Percentiles rank a stretch among this genome's conserved stretches.
Conservation (phyloP, 2,888 invertebrate genomes). For the Horisme vitalbata region DNA sequence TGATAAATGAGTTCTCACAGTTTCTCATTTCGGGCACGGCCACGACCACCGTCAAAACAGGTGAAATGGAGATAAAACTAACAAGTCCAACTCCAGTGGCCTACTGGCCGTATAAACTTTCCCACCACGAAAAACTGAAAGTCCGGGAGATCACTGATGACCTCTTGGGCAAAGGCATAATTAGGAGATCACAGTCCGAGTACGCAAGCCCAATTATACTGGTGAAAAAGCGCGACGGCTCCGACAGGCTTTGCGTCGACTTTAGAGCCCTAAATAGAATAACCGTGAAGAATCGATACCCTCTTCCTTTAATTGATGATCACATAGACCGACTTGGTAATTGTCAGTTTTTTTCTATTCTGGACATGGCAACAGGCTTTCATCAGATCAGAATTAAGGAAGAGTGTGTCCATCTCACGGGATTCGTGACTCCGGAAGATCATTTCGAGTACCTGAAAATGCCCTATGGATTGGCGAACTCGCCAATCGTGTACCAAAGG, state of each 20-base stretch:
- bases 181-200: conserved; percentile 25
- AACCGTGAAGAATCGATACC: conserved; percentile 34
- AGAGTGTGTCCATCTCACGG: conserved; percentile 23
- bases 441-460: conserved; percentile 13
- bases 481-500: conserved; percentile 24
- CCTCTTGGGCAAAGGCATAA: conserved; percentile 30
- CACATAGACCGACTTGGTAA: conserved; percentile 30
- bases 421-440: conserved; percentile 14
- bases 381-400: conserved; percentile 28
- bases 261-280: conserved; percentile 29
- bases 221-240: conserved; percentile 30
- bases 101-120: conserved; percentile 36
- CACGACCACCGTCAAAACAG: conserved; percentile 11
- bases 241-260: conserved; percentile 34
- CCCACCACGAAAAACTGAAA: conserved; percentile 30
- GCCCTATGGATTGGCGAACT: conserved; percentile 10
- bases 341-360: conserved; percentile 23
- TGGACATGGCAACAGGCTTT: conserved; percentile 32
- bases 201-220: conserved; percentile 28
- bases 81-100: not conserved
- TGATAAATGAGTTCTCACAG: conserved; percentile 7
- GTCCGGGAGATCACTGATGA: conserved; percentile 33
- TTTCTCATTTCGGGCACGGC: conserved; percentile 12
- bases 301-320: conserved; percentile 30
- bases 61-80: conserved; percentile 6